Evolutionary conservation across 1,140 invertebrate species (phyloP), one percentile per base, ranked within the genome.

Genomic region (Dreissena polymorpha): DNA sequence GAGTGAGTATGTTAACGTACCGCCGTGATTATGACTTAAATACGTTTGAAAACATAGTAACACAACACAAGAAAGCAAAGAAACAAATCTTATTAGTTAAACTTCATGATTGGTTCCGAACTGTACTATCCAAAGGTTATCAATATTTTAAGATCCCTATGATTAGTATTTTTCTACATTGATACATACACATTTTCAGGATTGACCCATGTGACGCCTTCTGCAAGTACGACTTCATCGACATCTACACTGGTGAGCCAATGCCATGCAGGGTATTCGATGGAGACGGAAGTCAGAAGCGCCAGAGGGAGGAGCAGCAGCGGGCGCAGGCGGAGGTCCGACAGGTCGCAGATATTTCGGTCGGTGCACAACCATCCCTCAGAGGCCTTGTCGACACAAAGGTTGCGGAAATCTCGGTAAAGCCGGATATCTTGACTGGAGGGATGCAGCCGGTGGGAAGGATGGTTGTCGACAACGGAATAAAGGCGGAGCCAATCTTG

Each of bases 161-260:
- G 39, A 39, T 39, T 39, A 39, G 8, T 8, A 39, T 39, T 2
- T 39, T 39, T 39, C 39, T 39, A 39, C 39, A 5, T 39, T 76
- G 16, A 10, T 65, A 29, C 63, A 16, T 76, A 14, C 67, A 23
- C 23, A 1, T 21, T 73, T 74, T 6, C 63, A 82, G 79, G 51
- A 82, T 82, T 14, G 60, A 82, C 49, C 79, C 79, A 18, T 82
- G 79, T 74, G 79, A 70, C 21, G 50, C 21, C 0, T 25, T 63
- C 21, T 82, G 79, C 63, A 51, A 82, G 8, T 82, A 82, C 55
- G 71, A 82, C n/a, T 82, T 73, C 49, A 65, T 82, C 0, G 79
- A 82, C 25, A 82, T 82, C 29, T 82, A 82, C 71, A 82, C 60
- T 12, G 79, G 79, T 29, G 79, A 82, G 65, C 7, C 60, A 10